These are phyloP conservation scores for Eupithecia subumbrata DNA, from an alignment of 2,888 invertebrate species.

Conservation along the genomic window DNA sequence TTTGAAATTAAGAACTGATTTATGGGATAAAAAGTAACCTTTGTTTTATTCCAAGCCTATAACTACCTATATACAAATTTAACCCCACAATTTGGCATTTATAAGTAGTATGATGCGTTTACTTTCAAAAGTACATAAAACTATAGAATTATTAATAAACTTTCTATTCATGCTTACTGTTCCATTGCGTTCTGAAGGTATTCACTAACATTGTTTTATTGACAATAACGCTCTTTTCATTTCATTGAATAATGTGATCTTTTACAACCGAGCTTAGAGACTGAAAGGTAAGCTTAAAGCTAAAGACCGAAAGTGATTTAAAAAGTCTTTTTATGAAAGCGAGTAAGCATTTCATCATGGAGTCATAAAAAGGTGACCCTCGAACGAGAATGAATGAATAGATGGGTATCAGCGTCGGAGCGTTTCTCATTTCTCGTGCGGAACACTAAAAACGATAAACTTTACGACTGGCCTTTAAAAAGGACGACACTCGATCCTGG, in stretches of 20 bases:
- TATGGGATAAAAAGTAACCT: background rate
- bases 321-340: slow-evolving; percentile 26
- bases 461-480: slow-evolving; percentile 74
- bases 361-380: slow-evolving; percentile 48
- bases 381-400: slow-evolving; percentile 46
- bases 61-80: background rate
- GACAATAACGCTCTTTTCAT: slow-evolving; percentile 8
- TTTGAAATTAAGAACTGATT: background rate
- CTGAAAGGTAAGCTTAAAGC: slow-evolving; percentile 16
- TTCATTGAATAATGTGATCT: slow-evolving; percentile 11
- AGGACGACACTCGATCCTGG: slow-evolving; percentile 71
- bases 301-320: slow-evolving; percentile 28
- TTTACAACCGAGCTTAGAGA: slow-evolving; percentile 15
- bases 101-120: background rate
- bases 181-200: background rate
- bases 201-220: background rate
- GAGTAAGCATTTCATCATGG: slow-evolving; percentile 45
- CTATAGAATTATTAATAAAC: background rate
- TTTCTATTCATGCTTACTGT: background rate
- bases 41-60: background rate
- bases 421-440: slow-evolving; percentile 65
- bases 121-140: background rate
- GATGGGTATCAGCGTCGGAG: slow-evolving; percentile 47
- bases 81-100: background rate
- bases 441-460: slow-evolving; percentile 74